phyloP scores from a whole-genome alignment of 2,113 vertebrate species.

The Catharus fuscescens region DNA sequence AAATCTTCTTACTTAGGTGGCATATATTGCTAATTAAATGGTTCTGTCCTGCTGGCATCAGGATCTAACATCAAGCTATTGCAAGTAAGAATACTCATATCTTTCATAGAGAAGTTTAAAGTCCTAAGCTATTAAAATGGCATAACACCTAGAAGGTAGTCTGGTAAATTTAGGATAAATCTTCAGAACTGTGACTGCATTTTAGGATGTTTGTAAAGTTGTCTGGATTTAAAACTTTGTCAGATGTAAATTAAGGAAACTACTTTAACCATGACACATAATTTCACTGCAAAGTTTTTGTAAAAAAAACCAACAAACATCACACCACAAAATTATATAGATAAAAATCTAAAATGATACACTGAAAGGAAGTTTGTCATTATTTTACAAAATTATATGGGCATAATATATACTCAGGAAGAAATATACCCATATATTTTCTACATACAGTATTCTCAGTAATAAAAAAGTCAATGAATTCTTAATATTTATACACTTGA shows the following conservation, averaged over 20 bases:
- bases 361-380: background rate
- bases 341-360: background rate
- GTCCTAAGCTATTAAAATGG: background rate
- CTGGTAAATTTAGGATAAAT: background rate
- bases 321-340: background rate
- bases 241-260: background rate
- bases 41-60: background rate
- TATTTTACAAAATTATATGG: background rate
- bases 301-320: background rate
- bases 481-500: background rate
- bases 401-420: background rate
- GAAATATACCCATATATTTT: background rate
- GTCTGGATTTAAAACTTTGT: background rate
- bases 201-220: background rate
- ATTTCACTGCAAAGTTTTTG: background rate
- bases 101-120: background rate
- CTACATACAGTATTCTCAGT: background rate
- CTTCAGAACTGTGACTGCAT: background rate
- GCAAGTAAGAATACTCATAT: rapidly evolving
- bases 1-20: background rate
- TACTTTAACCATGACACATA: background rate
- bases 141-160: background rate
- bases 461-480: background rate
- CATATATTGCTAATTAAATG: background rate
- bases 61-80: background rate